Evolutionary conservation across 1,140 invertebrate genomes (phyloP).

Genomic region (Drepana arcuata): DNA sequence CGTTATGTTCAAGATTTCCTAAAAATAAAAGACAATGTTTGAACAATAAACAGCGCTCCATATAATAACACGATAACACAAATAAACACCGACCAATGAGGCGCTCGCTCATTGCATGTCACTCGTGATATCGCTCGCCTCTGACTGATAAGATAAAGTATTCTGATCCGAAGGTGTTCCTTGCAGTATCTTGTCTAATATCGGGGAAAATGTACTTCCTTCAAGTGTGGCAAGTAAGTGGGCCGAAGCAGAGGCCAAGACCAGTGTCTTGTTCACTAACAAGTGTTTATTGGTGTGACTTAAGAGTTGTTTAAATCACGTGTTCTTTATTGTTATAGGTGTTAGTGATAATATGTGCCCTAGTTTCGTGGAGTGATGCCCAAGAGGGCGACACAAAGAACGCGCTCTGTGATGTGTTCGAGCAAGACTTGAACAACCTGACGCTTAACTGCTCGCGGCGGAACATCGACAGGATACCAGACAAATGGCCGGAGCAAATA

Average conservation of each 20-base stretch:
- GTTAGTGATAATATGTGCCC: conserved; percentile 50
- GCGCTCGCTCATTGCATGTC: conserved; percentile 41
- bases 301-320: conserved; percentile 22
- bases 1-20: conserved; percentile 65
- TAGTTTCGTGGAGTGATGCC: conserved; percentile 33
- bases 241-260: conserved; percentile 4
- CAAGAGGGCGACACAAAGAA: conserved; percentile 18
- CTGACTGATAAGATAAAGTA: conserved; percentile 57
- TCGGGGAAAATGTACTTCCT: conserved; percentile 49
- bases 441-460: conserved; percentile 57
- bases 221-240: conserved; percentile 42
- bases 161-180: conserved; percentile 37
- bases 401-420: conserved; percentile 38
- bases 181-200: conserved; percentile 46
- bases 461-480: conserved; percentile 34
- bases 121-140: conserved; percentile 50
- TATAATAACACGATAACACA: conserved; percentile 47
- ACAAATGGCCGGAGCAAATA: conserved; percentile 39
- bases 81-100: conserved; percentile 53
- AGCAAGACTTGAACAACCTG: conserved; percentile 44
- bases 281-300: too few relatives aligned
- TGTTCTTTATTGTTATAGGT: conserved; percentile 57
- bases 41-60: conserved; percentile 26
- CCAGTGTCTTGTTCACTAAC: too few relatives aligned
- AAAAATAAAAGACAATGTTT: conserved; percentile 49